Conservation (phyloP, 2,888 invertebrate species). For the Serripes groenlandicus region DNA sequence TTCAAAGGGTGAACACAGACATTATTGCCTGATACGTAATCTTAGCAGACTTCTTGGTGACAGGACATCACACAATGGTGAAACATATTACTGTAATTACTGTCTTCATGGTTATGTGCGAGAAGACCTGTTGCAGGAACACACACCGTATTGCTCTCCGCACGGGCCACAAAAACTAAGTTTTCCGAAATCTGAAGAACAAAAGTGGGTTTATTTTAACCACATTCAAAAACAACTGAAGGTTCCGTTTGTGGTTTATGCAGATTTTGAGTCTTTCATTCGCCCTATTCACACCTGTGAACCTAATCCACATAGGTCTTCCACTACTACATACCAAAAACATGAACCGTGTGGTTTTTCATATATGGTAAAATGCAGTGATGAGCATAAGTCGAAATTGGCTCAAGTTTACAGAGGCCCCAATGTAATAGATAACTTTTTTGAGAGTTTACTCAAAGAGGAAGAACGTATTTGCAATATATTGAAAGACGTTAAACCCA, state of each 20-base stretch:
- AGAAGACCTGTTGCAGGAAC: no score
- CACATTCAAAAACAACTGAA: constrained; percentile 5
- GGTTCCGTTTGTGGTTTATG: constrained; percentile 53
- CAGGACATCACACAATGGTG: no score
- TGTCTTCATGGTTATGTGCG: no score
- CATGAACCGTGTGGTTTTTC: constrained; percentile 40
- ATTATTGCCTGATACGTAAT: no score
- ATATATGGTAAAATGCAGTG: constrained; percentile 44
- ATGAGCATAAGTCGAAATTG: constrained; percentile 44
- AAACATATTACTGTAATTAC: no score
- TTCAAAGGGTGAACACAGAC: no score
- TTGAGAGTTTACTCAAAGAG: constrained; percentile 41
- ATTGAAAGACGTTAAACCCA: constrained; percentile 36
- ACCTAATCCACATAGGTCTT: neutral
- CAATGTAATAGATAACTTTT: constrained; percentile 29
- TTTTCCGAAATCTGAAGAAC: no score
- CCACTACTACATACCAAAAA: constrained; percentile 7
- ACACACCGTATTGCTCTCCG: no score
- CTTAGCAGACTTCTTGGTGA: no score
- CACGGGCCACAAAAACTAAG: no score
- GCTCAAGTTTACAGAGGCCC: constrained; percentile 40
- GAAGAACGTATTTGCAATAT: constrained; percentile 32
- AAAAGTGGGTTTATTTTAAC: no score
- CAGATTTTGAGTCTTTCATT: constrained; percentile 45
- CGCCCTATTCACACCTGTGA: constrained; percentile 18